Evolutionary conservation across 2,888 invertebrate genomes (phyloP).

Genomic region (Thera obeliscata): DNA sequence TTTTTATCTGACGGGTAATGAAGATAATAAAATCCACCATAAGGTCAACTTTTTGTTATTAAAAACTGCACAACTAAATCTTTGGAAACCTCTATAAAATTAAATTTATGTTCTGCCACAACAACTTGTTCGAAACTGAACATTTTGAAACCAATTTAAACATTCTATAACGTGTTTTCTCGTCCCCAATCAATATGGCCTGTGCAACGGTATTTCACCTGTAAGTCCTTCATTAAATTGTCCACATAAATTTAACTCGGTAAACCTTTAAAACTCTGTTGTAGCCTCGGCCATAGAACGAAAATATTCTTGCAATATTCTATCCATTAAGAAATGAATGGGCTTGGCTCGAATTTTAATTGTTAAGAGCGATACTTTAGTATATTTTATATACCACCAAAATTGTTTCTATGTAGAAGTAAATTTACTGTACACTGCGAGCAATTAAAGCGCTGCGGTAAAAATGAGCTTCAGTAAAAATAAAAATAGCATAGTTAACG

Average conservation of each 20-base stretch:
- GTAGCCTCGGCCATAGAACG: conserved; percentile 25
- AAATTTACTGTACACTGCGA: too few species aligned
- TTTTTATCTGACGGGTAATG: too few species aligned
- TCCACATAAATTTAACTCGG: conserved; percentile 35
- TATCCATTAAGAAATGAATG: conserved; percentile 14
- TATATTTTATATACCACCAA: not conserved
- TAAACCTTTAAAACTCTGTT: conserved; percentile 34
- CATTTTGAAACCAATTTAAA: conserved; percentile 10
- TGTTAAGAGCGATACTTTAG: not conserved
- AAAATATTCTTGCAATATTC: conserved; percentile 26
- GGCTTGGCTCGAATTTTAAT: not conserved
- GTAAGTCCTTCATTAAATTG: conserved; percentile 36
- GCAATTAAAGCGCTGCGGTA: too few species aligned
- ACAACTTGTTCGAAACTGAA: not conserved
- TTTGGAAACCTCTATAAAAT: too few species aligned
- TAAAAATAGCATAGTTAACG: too few species aligned
- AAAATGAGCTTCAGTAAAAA: too few species aligned
- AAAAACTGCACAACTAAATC: too few species aligned
- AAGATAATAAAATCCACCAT: too few species aligned
- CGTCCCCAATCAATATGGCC: conserved; percentile 20
- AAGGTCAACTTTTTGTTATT: too few species aligned
- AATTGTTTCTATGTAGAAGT: not conserved
- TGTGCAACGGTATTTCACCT: conserved; percentile 27
- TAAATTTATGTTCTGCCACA: too few species aligned
- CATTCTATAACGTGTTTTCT: conserved; percentile 17